Evolutionary conservation across 2,797 vertebrate genomes (phyloP), one percentile per base, ranked within the genome.

Genomic region (Fistularia tabacaria): DNA sequence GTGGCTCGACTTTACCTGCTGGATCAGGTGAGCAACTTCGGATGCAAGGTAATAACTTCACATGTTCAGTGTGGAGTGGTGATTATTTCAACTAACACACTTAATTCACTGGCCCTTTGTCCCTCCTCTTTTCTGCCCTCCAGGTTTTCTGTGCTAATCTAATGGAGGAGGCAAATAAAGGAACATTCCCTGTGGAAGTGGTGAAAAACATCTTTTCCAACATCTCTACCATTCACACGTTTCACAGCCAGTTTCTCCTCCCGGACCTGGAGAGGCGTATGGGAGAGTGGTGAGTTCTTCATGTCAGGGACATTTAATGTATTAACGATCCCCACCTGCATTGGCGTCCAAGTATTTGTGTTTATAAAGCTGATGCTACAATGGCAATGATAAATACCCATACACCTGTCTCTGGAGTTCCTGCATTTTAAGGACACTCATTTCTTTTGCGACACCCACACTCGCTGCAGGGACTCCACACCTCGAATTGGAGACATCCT

Each of bases 161-260:
- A 9, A 90, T 93, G 71, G 95, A 95, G 77, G 97, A 99, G 89
- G 95, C 95, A 7, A 91, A 86, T 49, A 93, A 93, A 86, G 94
- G 96, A 43, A 96, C 92, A 0, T 99, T 97, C 85, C 94, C 95
- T 11, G 86, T 90, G 65, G 97, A 99, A 14, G 93, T 95, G 13
- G 91, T 99, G 80, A 96, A 94, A 83, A 96, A 95, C 89, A 97
- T 99, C 39, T 99, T 99, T 86, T 99, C 97, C 84, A 99, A 99
- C 81, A 98, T 97, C 86, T 89, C 90, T 10, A 97, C 95, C 47
- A 99, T 99, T 84, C 80, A 96, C 71, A 80, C 89, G 62, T 98
- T 99, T 79, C 97, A 99, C 87, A 92, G 91, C 81, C 93, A 95
- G 90, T 99, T 99, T 78, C 92, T 99, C 57, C 90, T 98, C 51